Evolutionary conservation across 1,140 invertebrate species (phyloP), one percentile per base, ranked within the genome.

Genomic region (Hylaeus volcanicus): DNA sequence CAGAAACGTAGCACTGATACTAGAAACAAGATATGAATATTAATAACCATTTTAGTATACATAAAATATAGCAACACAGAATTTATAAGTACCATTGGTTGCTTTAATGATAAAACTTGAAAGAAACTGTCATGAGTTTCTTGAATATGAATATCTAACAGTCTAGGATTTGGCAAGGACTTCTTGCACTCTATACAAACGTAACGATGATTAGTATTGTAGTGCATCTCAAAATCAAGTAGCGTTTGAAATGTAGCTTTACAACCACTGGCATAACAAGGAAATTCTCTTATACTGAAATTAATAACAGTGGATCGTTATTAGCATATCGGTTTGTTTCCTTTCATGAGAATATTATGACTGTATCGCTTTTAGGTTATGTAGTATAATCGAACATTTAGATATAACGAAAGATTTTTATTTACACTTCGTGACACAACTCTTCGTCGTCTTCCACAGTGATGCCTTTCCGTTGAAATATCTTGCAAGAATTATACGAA

Each of bases 111-210:
- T 85, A 94, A 91, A 1, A 95, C 94, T 73, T 94, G 93, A 73
- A 97, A 97, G 86, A 95, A 96, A 2, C 94, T 95, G 87, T 96
- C 96, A 64, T 97, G 96, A 0, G 86, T 92, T 86, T 96, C 96
- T 78, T 95, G 94, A 71, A 96, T 91, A 87, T 97, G 96, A 63
- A 97, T 92, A 84, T 96, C 96, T 55, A 97, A 89, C 0, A 96
- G 89, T 88, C 96, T 95, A 0, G 95, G 93, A 12, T 94, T 96
- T 0, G 95, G 95, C 41, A 95, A 89, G 41, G 90, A 89, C 65
- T 94, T 95, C 81, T 94, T 95, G 87, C 96, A 97, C 81, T 90
- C 86, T 5, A 86, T 72, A 80, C 94, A 95, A 11, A 88, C 84
- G 78, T 93, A 94, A 65, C 93, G 90, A 86, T 94, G 94, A 5